Evolutionary conservation across 2,888 invertebrate species (phyloP).

Genomic region (Cenopis cana): DNA sequence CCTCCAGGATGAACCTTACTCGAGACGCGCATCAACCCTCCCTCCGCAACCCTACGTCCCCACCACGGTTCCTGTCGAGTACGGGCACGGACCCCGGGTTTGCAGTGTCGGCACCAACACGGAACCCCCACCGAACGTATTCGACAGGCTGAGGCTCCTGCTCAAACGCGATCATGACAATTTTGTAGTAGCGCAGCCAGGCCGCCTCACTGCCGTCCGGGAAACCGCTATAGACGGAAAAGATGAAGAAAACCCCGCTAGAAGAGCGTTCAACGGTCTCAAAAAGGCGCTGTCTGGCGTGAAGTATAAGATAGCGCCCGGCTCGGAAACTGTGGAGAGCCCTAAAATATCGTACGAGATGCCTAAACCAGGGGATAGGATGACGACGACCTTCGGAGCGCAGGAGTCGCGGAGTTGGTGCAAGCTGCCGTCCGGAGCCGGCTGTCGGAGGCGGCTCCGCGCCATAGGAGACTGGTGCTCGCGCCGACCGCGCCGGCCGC

Average conservation of each 20-base stretch:
- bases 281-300: constrained; percentile 73
- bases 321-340: constrained; percentile 68
- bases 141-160: constrained; percentile 61
- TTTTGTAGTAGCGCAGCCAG: constrained; percentile 56
- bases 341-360: constrained; percentile 78
- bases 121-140: constrained; percentile 69
- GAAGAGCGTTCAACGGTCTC: constrained; percentile 67
- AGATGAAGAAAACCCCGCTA: constrained; percentile 66
- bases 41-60: constrained; percentile 67
- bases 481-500: constrained; percentile 63
- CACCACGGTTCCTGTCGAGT: constrained; percentile 57
- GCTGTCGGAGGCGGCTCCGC: constrained; percentile 64
- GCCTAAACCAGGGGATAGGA: constrained; percentile 76
- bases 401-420: constrained; percentile 67
- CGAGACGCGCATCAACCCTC: constrained; percentile 67
- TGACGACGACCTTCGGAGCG: constrained; percentile 76
- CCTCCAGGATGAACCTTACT: constrained; percentile 69
- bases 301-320: constrained; percentile 74
- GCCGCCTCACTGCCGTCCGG: constrained; percentile 67
- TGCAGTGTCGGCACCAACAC: constrained; percentile 80
- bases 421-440: constrained; percentile 65
- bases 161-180: constrained; percentile 61
- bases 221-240: constrained; percentile 66
- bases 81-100: constrained; percentile 60
- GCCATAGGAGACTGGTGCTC: constrained; percentile 68